A percentile compares a stretch with the other conserved stretches of the same genome.
phyloP scores from a whole-genome alignment of 1,140 invertebrate genomes.

The Neuroterus valhalla region DNA sequence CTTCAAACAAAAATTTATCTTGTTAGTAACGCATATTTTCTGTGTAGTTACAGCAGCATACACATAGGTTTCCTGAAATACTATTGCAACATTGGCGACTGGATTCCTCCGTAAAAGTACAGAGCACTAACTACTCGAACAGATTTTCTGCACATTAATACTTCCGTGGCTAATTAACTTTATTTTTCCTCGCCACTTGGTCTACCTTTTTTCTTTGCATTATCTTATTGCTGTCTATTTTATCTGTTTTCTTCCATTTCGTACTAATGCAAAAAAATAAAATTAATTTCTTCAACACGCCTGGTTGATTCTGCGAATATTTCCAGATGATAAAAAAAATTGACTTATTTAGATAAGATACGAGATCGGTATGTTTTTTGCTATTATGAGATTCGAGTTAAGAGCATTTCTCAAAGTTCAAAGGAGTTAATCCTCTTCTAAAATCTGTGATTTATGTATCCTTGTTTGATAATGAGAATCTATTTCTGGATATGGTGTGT shows the following conservation, averaged over 20 bases:
- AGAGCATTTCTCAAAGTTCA: too few relatives aligned
- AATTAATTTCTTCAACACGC: too few relatives aligned
- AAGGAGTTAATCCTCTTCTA: too few relatives aligned
- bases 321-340: too few relatives aligned
- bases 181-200: background rate
- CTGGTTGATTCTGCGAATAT: too few relatives aligned
- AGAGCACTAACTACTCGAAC: slow-evolving; percentile 1
- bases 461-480: too few relatives aligned
- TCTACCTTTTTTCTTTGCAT: background rate
- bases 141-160: background rate
- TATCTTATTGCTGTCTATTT: background rate
- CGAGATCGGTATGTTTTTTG: too few relatives aligned
- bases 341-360: too few relatives aligned
- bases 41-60: background rate
- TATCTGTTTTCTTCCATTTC: background rate
- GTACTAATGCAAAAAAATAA: too few relatives aligned
- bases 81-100: slow-evolving; percentile 33
- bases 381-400: too few relatives aligned
- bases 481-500: too few relatives aligned
- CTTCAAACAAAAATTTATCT: background rate
- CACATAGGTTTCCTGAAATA: slow-evolving; percentile 1
- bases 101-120: slow-evolving; percentile 12
- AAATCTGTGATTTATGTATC: too few relatives aligned
- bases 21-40: background rate
- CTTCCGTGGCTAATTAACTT: background rate